These are phyloP conservation scores for Teleiodes luculella DNA, from an alignment of 2,888 invertebrate genomes.

Conservation along the genomic window DNA sequence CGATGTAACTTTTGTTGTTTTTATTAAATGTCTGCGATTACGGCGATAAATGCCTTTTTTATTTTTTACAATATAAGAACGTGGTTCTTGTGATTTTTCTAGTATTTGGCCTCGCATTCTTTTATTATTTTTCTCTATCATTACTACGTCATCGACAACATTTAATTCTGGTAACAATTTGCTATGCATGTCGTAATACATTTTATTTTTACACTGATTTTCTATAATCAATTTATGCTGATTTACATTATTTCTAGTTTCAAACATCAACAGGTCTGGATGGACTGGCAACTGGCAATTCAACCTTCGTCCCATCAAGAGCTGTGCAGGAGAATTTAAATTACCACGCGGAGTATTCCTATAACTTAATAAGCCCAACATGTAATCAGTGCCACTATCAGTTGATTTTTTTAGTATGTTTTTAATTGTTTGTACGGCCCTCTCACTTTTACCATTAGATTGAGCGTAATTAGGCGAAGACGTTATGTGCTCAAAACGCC, in stretches of 20 bases:
- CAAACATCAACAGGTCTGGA: not conserved
- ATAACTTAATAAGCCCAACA: not conserved
- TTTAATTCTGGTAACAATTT: not conserved
- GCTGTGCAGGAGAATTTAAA: not conserved
- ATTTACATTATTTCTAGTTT: not conserved
- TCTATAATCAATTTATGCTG: too few relatives aligned
- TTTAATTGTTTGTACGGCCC: slow-evolving; percentile 7
- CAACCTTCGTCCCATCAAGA: not conserved
- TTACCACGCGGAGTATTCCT: not conserved
- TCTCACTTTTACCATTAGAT: slow-evolving; percentile 7
- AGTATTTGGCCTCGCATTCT: too few relatives aligned
- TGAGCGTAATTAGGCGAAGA: slow-evolving; percentile 8
- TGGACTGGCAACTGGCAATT: too few relatives aligned
- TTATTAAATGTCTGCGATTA: too few relatives aligned
- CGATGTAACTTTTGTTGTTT: too few relatives aligned
- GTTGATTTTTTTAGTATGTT: not conserved
- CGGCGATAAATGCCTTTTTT: too few relatives aligned
- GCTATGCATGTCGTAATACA: not conserved
- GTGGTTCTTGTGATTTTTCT: too few relatives aligned
- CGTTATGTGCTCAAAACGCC: not conserved
- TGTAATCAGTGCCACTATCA: not conserved
- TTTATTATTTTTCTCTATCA: too few relatives aligned
- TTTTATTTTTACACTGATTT: not conserved
- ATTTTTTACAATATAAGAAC: too few relatives aligned
- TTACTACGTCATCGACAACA: not conserved